Base-by-base conservation (phyloP, 2,113 vertebrate genomes). In the Corythaixoides concolor region DNA sequence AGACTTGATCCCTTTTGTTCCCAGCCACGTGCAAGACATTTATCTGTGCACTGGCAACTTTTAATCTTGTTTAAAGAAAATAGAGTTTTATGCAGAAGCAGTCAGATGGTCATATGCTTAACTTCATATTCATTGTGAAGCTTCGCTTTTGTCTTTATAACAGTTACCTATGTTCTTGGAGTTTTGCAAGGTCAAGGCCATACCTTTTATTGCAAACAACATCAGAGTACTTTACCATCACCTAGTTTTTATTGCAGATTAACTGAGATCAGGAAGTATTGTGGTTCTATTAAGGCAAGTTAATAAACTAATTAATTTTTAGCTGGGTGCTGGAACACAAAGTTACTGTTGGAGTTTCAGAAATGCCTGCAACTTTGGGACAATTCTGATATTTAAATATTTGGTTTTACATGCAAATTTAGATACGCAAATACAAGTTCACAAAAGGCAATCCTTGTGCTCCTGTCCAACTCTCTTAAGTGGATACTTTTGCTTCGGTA, bases 231-330 rank as follows among this genome's bases (percentile, higher is more conserved):
- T 90, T 92, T 83, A 22, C 35, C 62, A 5, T 41, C 35, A n/a
- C 37, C 21, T 66, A 11, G 4, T 24, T 93, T 91, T 94, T 88
- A 80, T 33, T 91, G 76, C 33, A 92, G 67, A 68, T 79, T 64
- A 74, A 77, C 75, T 55, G 82, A 69, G 22, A 58, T 69, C 43
- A 74, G 82, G 52, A 86, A 80, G 75, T 67, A 39, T 80, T 58
- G 5, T 67, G 11, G 28, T 68, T 74, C 78, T 86, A 63, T 86
- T 72, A 73, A 73, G 49, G n/a, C 55, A 37, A 85, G 33, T 77
- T 56, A 75, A 53, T 66, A 39, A 74, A 83, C n/a, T 78, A 80
- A 90, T 91, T 89, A 76, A 10, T 80, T 96, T 96, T 82, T 85
- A 62, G 19, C 47, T 80, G 79, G 23, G 15, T 78, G 30, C 35